phyloP scores from a whole-genome alignment of 1,140 invertebrate species.

The Pentalonia nigronervosa region DNA sequence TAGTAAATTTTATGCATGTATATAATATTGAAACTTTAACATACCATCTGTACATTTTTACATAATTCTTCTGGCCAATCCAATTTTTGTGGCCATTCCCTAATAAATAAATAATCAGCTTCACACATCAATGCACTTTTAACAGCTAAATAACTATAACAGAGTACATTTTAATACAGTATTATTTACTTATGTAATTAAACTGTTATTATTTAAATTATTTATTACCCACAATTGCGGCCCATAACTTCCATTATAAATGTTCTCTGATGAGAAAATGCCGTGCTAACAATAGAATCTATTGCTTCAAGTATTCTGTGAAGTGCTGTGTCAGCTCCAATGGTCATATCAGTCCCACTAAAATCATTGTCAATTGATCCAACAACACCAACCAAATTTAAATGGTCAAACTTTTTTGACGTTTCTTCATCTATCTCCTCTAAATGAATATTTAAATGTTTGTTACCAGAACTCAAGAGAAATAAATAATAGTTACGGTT shows the following conservation, averaged over 20 bases:
- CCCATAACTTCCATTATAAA: constrained; percentile 75
- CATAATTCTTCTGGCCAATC: constrained; percentile 87
- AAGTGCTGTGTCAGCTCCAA: constrained; percentile 71
- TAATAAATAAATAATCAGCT: constrained; percentile 95
- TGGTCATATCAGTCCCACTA: constrained; percentile 75
- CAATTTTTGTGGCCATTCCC: constrained; percentile 87
- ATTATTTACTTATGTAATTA: not conserved
- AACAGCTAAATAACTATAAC: constrained; percentile 83
- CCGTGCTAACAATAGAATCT: constrained; percentile 71
- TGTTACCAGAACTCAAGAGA: not conserved
- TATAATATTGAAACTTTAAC: not conserved
- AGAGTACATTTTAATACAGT: not conserved
- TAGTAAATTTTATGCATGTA: not conserved
- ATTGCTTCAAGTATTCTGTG: constrained; percentile 73
- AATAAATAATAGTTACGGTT: not conserved
- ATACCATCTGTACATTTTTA: constrained; percentile 70
- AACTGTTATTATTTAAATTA: not conserved
- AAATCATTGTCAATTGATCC: constrained; percentile 76
- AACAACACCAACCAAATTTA: constrained; percentile 71
- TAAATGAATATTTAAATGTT: not conserved
- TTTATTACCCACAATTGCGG: constrained; percentile 68
- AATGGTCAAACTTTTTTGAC: constrained; percentile 59
- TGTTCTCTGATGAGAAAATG: constrained; percentile 71
- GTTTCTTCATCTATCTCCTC: constrained; percentile 25
- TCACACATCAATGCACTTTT: constrained; percentile 88